phyloP scores from a whole-genome alignment of 2,888 invertebrate species.

The Vanessa cardui region DNA sequence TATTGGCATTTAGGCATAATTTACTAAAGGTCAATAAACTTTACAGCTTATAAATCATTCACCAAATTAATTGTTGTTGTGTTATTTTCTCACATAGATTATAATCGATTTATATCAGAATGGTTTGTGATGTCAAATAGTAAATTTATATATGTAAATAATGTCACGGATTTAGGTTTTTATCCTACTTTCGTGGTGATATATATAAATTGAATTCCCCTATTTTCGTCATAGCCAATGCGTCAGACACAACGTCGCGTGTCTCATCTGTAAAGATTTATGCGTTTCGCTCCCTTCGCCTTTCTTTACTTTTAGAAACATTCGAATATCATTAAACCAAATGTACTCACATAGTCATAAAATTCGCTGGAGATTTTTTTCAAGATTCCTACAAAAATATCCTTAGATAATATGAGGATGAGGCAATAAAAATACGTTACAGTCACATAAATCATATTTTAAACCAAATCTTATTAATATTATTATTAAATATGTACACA shows the following conservation, averaged over 20 bases:
- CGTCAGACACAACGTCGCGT: slow-evolving; percentile 13
- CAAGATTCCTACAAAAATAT: background rate
- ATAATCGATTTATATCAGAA: too few relatives aligned
- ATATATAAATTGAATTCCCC: slow-evolving; percentile 7
- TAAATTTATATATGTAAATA: background rate
- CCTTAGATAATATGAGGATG: too few relatives aligned
- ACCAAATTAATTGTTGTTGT: too few relatives aligned
- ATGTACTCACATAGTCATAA: slow-evolving; percentile 17
- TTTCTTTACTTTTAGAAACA: slow-evolving; percentile 41
- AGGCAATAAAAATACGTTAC: background rate
- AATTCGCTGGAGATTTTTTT: slow-evolving; percentile 16
- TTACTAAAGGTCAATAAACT: too few relatives aligned
- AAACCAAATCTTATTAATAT: too few relatives aligned
- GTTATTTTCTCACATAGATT: too few relatives aligned
- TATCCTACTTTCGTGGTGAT: background rate
- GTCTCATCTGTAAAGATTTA: slow-evolving; percentile 63
- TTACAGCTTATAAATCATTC: too few relatives aligned
- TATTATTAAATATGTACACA: too few relatives aligned
- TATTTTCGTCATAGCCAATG: slow-evolving; percentile 19
- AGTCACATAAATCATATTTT: too few relatives aligned
- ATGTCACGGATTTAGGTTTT: background rate
- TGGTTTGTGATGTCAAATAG: background rate
- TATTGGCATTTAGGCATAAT: too few relatives aligned
- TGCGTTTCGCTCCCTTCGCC: slow-evolving; percentile 50
- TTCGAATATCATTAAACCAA: slow-evolving; percentile 24